Conservation (phyloP, 2,113 vertebrate genomes). For the Diphyllodes magnificus region DNA sequence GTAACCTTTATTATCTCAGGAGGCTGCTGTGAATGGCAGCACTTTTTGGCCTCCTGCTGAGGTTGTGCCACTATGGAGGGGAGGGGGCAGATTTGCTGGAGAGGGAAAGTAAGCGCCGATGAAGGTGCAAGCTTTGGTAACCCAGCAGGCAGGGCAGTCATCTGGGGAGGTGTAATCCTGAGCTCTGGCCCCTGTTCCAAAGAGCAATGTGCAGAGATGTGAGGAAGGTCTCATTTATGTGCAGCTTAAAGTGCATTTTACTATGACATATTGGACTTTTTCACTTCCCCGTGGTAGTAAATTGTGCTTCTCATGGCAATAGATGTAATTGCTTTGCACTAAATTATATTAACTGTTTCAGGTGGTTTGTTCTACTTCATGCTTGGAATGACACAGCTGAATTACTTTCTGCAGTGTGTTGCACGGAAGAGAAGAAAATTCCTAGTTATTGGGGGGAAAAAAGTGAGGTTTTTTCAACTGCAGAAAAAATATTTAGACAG, state of each 20-base stretch:
- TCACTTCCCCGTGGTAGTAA: background rate
- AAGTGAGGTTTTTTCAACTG: rapidly evolving
- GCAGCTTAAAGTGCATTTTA: conserved; percentile 2
- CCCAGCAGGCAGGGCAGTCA: background rate
- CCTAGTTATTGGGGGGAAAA: background rate
- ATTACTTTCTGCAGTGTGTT: background rate
- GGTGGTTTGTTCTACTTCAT: background rate
- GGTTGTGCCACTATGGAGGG: rapidly evolving
- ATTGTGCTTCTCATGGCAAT: background rate
- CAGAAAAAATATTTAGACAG: background rate
- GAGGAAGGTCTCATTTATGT: background rate
- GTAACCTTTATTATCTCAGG: rapidly evolving
- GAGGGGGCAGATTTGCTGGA: background rate
- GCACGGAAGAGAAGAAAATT: background rate
- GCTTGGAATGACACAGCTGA: background rate
- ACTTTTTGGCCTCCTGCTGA: background rate
- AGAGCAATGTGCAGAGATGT: background rate
- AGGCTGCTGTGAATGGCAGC: background rate
- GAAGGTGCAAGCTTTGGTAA: background rate
- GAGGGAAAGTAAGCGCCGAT: background rate
- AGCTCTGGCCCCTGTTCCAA: background rate
- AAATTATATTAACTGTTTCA: conserved; percentile 24
- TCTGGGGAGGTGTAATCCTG: background rate
- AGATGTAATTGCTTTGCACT: conserved; percentile 18
- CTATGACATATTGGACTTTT: background rate